Percentiles rank a stretch among this genome's conserved stretches.
phyloP scores from a whole-genome alignment of 2,888 invertebrate species.

The Dryobotodes eremita region DNA sequence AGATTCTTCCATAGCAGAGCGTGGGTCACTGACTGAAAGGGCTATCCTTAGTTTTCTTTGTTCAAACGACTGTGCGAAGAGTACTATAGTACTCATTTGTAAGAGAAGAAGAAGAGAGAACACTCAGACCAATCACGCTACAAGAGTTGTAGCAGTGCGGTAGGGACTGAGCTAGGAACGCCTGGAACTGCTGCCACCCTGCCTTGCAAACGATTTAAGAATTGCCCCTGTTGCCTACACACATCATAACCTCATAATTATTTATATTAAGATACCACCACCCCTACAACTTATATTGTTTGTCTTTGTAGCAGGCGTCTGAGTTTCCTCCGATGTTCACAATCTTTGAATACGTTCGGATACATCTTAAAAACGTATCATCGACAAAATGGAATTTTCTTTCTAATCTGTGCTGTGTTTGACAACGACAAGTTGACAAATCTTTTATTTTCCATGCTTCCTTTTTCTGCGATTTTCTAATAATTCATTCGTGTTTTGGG shows the following conservation, averaged over 20 bases:
- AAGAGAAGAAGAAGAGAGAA: too few relatives aligned
- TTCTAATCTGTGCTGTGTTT: slow-evolving; percentile 60
- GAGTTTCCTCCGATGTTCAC: background rate
- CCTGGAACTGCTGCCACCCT: background rate
- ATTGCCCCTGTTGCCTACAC: background rate
- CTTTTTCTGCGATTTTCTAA: slow-evolving; percentile 63
- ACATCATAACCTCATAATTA: background rate
- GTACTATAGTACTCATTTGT: too few relatives aligned
- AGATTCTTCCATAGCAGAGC: too few relatives aligned
- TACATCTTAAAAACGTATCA: slow-evolving; percentile 42
- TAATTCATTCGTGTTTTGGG: slow-evolving; percentile 71
- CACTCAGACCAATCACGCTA: too few relatives aligned
- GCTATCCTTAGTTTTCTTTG: too few relatives aligned
- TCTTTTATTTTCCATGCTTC: slow-evolving; percentile 70
- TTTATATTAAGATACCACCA: background rate
- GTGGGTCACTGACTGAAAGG: too few relatives aligned
- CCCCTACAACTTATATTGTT: background rate
- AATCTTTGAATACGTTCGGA: slow-evolving; percentile 18
- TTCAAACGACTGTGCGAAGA: too few relatives aligned
- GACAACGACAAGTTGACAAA: slow-evolving; percentile 69
- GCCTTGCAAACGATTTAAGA: background rate
- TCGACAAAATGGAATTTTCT: slow-evolving; percentile 53
- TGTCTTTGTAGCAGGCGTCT: background rate
- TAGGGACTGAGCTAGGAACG: background rate
- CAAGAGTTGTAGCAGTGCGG: too few relatives aligned